Conservation (phyloP, 2,888 invertebrate species). For the Pecten maximus region DNA sequence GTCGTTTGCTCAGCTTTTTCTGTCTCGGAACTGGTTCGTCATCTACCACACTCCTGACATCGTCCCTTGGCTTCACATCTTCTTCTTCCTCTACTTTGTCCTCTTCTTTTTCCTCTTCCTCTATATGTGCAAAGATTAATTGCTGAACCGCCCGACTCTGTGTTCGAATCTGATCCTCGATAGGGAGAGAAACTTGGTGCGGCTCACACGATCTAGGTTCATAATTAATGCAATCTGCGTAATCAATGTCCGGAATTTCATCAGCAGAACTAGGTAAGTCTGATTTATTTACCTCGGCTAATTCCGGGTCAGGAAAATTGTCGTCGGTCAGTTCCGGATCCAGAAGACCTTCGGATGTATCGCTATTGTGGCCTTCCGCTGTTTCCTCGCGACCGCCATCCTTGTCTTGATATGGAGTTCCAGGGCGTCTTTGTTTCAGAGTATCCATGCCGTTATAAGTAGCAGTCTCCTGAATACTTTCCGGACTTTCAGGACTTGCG, state of each 20-base stretch:
- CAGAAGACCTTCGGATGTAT: neutral
- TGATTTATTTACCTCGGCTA: neutral
- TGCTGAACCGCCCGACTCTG: neutral
- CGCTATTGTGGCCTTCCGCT: neutral
- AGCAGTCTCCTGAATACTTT: neutral
- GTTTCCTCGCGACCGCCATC: neutral
- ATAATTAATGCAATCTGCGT: neutral
- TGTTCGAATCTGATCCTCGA: neutral
- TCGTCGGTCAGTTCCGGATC: neutral
- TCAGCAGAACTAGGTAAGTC: neutral
- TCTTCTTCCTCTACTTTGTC: neutral
- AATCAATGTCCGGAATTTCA: neutral
- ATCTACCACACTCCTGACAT: neutral
- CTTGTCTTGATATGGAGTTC: neutral
- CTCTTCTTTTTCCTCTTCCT: neutral
- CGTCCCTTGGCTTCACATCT: neutral
- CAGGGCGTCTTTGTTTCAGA: neutral
- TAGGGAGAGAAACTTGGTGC: neutral
- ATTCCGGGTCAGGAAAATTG: neutral
- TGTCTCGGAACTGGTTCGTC: neutral
- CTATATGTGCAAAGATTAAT: neutral
- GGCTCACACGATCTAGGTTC: neutral
- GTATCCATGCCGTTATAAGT: neutral
- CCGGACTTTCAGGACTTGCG: neutral
- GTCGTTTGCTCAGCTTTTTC: neutral